Base-by-base conservation (phyloP, 2,797 vertebrate species). In the Pangasius mekongensis region DNA sequence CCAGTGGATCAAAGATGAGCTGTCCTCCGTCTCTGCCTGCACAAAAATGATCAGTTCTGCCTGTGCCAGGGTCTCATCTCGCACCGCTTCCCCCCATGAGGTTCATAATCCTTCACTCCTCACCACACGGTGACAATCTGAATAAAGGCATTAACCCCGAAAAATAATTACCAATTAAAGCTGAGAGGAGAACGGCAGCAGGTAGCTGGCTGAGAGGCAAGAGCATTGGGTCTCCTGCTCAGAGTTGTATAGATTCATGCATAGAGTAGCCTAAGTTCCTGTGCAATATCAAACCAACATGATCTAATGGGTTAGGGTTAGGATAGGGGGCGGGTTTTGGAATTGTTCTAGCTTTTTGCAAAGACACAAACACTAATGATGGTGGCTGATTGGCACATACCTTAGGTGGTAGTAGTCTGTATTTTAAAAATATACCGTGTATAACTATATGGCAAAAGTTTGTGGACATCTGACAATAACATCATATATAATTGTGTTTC, bases 1-100 rank as follows among this genome's bases (percentile, higher is more conserved):
- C 96, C 95, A 95, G 94, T 94, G 95, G 96, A 97, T 97, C 96
- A 96, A 96, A 97, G 97, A 97, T 97, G 97, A 97, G 95, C 95
- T 96, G 96, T 96, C 96, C 96, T 96, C 95, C 96, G 94, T 95
- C 95, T 95, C 94, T 95, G 95, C 95, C 95, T 94, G 94, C 94
- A 94, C 96, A 95, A 96, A 96, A 96, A 96, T 95, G 95, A 96
- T 96, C 96, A 90, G 92, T 97, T 97, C 96, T 96, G 95, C 96
- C 96, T 94, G 94, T 97, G 96, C 97, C 95, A 96, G 94, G 95
- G 96, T 97, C 96, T 97, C 95, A 97, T 97, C 94, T 92, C 90
- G 83, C 89, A 66, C 73, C 43, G 91, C 92, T 85, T 92, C 91
- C 95, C 95, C 96, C 96, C 95, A 84, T 90, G 96, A 96, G 95